Evolutionary conservation across 1,140 invertebrate species (phyloP), one percentile per base, ranked within the genome.

Genomic region (Procambarus virginalis): DNA sequence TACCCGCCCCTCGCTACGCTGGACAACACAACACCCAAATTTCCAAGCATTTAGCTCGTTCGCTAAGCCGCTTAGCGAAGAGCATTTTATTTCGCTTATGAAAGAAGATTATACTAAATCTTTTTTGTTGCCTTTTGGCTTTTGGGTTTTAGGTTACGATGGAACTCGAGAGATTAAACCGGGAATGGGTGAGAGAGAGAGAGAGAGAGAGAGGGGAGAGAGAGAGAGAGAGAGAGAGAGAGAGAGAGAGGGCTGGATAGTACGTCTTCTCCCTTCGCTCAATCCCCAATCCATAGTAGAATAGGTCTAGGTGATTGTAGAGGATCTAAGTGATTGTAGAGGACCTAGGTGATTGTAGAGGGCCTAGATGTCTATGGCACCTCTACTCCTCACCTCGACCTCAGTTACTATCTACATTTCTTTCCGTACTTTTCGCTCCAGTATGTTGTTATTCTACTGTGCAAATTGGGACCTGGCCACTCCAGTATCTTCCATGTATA

Each of bases 11-110:
- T 14, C 9, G 14, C 4, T 14, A 4, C 20, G 60, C 60, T 64
- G 64, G 64, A 49, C 48, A 80, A 2, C 8, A 8, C 8, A 8
- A 14, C 20, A 14, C 46, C n/a, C 45, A 58, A 34, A 60, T 81
- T 58, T 60, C 51, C 22, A 60, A 81, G 55, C 51, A 81, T 20
- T 81, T 60, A 81, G 48, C 51, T 55, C 58, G 55, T 81, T 81
- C 51, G 8, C 51, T 81, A 81, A 81, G 51, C 51, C 51, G 14
- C 79, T 81, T 58, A 81, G 79, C 79, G 79, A 79, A 79, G 78
- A 81, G 79, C 79, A 81, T 81, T 81, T 81, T 55, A 81, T 81
- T 81, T 60, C 79, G 58, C 79, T 81, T 81, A 81, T 81, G 79
- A 81, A 81, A 81, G 79, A 55, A 81, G 79, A 81, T 81, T 81